Percentiles rank a stretch among this genome's conserved stretches.
These are phyloP conservation scores for Phaedon cochleariae DNA, from an alignment of 2,888 invertebrate genomes.

Conservation along the genomic window DNA sequence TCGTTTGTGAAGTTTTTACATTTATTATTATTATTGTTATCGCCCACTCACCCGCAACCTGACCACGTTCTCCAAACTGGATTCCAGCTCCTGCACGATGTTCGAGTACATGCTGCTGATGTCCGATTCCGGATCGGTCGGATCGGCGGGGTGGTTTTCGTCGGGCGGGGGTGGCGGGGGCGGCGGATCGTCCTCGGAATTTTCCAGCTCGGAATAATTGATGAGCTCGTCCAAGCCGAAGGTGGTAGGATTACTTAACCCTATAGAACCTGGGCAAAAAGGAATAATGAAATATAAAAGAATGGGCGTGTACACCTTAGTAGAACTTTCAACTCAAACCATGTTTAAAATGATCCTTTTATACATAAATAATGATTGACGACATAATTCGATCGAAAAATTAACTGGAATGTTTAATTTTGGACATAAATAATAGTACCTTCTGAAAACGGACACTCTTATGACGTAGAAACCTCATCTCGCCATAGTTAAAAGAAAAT, in stretches of 20 bases:
- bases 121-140: conserved; percentile 48
- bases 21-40: no score
- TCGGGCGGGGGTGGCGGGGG: conserved; percentile 46
- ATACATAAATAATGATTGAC: no score
- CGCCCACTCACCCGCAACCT: conserved; percentile 28
- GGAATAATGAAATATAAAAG: conserved; percentile 12
- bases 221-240: conserved; percentile 57
- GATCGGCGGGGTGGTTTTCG: conserved; percentile 48
- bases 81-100: conserved; percentile 58
- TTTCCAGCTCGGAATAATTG: conserved; percentile 57
- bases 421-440: no score
- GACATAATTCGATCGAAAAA: no score
- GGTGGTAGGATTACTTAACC: conserved; percentile 19
- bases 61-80: conserved; percentile 43
- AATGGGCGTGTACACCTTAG: not conserved
- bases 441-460: no score
- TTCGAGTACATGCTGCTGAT: conserved; percentile 59
- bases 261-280: conserved; percentile 7
- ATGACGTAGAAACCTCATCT: no score
- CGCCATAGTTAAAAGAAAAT: no score
- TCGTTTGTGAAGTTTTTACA: no score
- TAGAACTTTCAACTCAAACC: no score
- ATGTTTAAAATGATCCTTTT: no score
- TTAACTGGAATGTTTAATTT: no score
- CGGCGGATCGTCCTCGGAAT: conserved; percentile 51